phyloP scores from a whole-genome alignment of 2,888 invertebrate species.

The Andrena minutula region DNA sequence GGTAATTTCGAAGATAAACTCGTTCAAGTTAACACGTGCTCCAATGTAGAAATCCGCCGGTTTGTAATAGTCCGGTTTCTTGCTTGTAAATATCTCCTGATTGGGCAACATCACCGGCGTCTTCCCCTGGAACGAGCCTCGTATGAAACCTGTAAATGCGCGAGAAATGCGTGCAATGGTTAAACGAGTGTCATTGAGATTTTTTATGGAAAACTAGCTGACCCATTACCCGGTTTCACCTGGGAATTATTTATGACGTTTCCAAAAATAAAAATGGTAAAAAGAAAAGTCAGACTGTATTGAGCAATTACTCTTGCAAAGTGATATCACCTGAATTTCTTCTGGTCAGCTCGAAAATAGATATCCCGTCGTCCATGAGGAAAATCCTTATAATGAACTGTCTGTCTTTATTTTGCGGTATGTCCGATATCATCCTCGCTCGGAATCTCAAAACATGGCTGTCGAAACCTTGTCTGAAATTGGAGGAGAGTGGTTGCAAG shows the following conservation, averaged over 20 bases:
- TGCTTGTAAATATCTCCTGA: constrained; percentile 89
- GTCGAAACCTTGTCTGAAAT: constrained; percentile 88
- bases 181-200: not conserved
- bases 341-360: constrained; percentile 91
- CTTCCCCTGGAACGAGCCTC: constrained; percentile 88
- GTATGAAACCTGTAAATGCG: constrained; percentile 82
- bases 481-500: not conserved
- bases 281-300: too few relatives aligned
- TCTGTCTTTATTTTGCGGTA: constrained; percentile 88
- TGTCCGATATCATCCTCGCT: constrained; percentile 91
- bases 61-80: constrained; percentile 91
- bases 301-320: not conserved
- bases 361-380: constrained; percentile 93
- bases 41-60: constrained; percentile 95
- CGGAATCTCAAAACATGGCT: constrained; percentile 92
- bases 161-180: not conserved
- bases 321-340: constrained; percentile 88
- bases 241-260: too few relatives aligned
- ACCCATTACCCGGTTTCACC: too few relatives aligned
- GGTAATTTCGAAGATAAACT: constrained; percentile 91
- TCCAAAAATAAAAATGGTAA: too few relatives aligned
- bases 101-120: constrained; percentile 90
- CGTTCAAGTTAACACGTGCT: constrained; percentile 91
- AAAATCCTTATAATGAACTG: constrained; percentile 93
- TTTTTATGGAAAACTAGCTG: not conserved